Percentiles rank a stretch among this genome's conserved stretches.
Conservation (phyloP, 2,113 vertebrate species). For the Cephalopholis sonnerati region DNA sequence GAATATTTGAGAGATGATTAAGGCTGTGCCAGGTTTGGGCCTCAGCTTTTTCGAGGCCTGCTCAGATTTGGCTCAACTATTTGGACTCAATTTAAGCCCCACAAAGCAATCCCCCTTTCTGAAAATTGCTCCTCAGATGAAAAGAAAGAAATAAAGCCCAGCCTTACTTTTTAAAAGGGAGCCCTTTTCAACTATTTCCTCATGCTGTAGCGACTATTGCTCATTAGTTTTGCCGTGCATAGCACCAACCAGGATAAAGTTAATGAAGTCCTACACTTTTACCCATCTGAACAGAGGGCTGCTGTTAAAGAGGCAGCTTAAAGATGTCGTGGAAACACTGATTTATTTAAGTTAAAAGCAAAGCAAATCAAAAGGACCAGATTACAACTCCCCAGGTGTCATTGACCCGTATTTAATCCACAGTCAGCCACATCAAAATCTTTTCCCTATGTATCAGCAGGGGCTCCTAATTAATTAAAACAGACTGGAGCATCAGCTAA, state of each 20-base stretch:
- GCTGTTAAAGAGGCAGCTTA: constrained; percentile 10
- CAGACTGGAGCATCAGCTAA: background rate
- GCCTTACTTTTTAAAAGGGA: background rate
- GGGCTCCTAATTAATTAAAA: background rate
- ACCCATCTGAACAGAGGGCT: constrained; percentile 8
- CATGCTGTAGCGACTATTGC: background rate
- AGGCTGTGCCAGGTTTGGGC: constrained; percentile 44
- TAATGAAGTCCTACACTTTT: constrained; percentile 52
- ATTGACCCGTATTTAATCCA: background rate
- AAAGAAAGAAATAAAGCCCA: constrained; percentile 30
- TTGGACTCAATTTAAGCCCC: constrained; percentile 49
- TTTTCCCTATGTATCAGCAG: background rate
- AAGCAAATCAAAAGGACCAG: constrained; percentile 20
- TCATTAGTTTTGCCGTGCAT: constrained; percentile 51
- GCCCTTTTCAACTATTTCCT: constrained; percentile 37
- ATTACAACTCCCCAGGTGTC: constrained; percentile 2
- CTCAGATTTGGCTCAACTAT: constrained; percentile 31
- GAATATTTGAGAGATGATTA: constrained; percentile 54
- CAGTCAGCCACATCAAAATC: background rate
- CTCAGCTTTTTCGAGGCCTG: constrained; percentile 24
- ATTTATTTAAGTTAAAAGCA: constrained; percentile 8
- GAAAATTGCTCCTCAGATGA: constrained; percentile 45
- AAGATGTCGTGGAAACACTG: constrained; percentile 35
- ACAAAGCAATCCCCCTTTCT: constrained; percentile 48
- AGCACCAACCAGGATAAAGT: constrained; percentile 32